These are phyloP conservation scores for Globodera ellingtonae DNA, from an alignment of 1,140 invertebrate genomes.

Conservation along the genomic window DNA sequence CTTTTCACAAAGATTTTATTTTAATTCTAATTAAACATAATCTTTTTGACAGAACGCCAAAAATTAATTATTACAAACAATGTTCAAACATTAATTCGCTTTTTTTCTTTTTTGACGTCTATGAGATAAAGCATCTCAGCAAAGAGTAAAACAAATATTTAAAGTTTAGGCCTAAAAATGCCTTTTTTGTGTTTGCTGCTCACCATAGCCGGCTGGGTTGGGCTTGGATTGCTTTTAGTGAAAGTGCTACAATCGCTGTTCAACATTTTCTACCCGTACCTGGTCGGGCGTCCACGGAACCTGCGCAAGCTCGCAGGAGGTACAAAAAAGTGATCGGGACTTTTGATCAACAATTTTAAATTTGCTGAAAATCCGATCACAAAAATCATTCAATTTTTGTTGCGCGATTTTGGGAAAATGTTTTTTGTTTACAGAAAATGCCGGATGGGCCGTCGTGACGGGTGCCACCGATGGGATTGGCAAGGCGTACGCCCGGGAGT, in stretches of 20 bases:
- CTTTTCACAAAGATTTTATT: too few species aligned
- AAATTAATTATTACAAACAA: too few species aligned
- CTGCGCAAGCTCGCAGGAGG: neutral
- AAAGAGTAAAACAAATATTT: too few species aligned
- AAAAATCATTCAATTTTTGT: too few species aligned
- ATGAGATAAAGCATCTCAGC: too few species aligned
- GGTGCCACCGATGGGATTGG: slow-evolving; percentile 61
- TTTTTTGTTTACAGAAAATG: neutral
- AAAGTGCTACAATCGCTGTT: neutral
- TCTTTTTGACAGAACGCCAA: too few species aligned
- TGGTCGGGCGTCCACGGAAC: neutral
- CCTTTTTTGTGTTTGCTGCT: neutral
- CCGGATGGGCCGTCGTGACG: slow-evolving; percentile 45
- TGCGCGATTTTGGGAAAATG: neutral
- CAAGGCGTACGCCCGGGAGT: slow-evolving; percentile 56
- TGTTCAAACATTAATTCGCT: too few species aligned
- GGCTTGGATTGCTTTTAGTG: neutral
- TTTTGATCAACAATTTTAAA: too few species aligned
- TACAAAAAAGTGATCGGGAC: neutral
- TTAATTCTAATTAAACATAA: too few species aligned
- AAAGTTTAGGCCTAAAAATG: too few species aligned
- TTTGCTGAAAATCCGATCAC: too few species aligned
- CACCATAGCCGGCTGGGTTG: neutral
- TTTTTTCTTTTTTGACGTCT: too few species aligned
- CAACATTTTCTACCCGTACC: neutral